These are phyloP conservation scores for Cephus pygmeus DNA, from an alignment of 2,888 invertebrate species.

Conservation along the genomic window DNA sequence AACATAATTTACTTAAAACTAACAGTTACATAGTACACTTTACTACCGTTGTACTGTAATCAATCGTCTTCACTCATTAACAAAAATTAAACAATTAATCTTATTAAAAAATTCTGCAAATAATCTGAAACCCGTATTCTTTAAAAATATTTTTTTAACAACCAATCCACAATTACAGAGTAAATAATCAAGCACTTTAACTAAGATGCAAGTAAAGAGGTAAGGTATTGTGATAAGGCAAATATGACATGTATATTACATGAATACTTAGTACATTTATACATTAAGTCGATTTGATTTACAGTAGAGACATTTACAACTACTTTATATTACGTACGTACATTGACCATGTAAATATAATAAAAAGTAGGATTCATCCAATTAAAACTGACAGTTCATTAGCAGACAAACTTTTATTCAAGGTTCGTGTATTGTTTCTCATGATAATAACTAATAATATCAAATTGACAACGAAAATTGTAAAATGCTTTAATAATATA, in stretches of 20 bases:
- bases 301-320: conserved; percentile 39
- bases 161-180: not conserved
- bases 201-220: not conserved
- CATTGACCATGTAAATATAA: conserved; percentile 30
- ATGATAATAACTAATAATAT: conserved; percentile 10
- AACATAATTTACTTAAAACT: not conserved
- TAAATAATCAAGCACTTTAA: not conserved
- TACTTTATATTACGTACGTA: conserved; percentile 36
- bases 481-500: too few species aligned
- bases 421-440: not conserved
- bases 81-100: not conserved
- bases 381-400: not conserved
- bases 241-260: not conserved
- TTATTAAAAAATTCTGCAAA: not conserved
- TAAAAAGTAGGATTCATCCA: conserved; percentile 21
- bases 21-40: not conserved
- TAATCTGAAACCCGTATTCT: not conserved
- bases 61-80: not conserved
- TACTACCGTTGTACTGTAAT: not conserved
- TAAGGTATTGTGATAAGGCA: not conserved
- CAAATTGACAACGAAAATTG: too few species aligned
- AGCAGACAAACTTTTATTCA: conserved; percentile 1
- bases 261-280: conserved; percentile 35
- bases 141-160: not conserved
- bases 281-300: conserved; percentile 40